A percentile compares a stretch with the other conserved stretches of the same genome.
These are phyloP conservation scores for Malurus melanocephalus DNA, from an alignment of 2,113 vertebrate genomes.

Conservation along the genomic window DNA sequence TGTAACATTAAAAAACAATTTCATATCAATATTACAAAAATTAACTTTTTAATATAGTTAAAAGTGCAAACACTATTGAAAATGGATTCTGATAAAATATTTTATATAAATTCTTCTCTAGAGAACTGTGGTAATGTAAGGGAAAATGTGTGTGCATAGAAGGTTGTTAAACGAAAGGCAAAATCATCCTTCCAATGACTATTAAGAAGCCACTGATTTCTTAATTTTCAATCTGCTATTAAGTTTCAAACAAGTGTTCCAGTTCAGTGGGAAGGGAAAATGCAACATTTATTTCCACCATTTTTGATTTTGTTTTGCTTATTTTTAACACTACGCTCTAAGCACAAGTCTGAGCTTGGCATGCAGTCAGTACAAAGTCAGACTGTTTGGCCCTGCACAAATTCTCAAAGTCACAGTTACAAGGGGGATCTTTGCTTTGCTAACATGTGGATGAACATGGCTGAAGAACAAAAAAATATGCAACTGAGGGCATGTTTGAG, in stretches of 20 bases:
- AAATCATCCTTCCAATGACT: neutral
- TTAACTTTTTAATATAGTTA: slow-evolving; percentile 2
- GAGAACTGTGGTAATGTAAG: neutral
- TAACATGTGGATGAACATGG: neutral
- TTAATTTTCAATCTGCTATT: neutral
- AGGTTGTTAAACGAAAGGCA: neutral
- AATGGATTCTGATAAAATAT: neutral
- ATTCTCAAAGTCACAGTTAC: neutral
- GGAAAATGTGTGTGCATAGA: neutral
- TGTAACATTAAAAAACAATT: slow-evolving; percentile 5
- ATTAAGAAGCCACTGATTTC: neutral
- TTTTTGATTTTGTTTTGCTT: slow-evolving; percentile 1
- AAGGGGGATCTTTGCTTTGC: neutral
- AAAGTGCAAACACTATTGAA: neutral
- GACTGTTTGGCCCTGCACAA: neutral
- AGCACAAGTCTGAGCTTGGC: neutral
- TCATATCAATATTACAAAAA: neutral
- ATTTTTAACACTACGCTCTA: neutral
- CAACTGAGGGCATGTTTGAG: neutral
- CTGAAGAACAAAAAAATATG: neutral
- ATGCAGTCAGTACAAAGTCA: neutral
- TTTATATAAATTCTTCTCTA: slow-evolving; percentile 8
- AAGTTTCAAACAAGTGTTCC: neutral
- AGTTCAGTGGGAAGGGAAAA: neutral
- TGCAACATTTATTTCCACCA: neutral